Evolutionary conservation across 2,797 vertebrate species (phyloP).

Genomic region (Jordanella pulchra): DNA sequence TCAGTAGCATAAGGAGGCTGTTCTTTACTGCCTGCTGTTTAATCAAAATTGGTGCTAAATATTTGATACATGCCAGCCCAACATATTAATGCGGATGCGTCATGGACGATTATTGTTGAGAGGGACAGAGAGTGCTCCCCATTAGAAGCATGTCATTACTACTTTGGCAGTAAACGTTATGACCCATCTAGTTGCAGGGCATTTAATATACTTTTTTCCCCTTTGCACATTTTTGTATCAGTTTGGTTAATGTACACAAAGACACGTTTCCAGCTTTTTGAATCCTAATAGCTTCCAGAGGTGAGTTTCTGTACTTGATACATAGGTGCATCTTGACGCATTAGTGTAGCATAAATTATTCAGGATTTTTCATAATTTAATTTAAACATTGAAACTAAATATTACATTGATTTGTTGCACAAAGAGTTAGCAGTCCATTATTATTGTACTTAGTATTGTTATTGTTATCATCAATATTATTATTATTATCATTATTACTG

Average conservation of each 20-base stretch:
- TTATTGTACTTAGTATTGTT: too few species aligned
- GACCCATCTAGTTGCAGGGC: slow-evolving; percentile 5
- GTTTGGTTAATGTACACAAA: not conserved
- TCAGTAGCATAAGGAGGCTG: slow-evolving; percentile 75
- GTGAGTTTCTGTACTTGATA: not conserved
- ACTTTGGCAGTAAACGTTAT: slow-evolving; percentile 19
- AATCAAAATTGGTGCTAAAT: slow-evolving; percentile 79
- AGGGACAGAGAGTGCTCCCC: slow-evolving; percentile 18
- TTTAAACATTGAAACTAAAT: not conserved
- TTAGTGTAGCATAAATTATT: not conserved
- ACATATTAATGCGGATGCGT: slow-evolving; percentile 62
- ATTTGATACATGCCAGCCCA: slow-evolving; percentile 72
- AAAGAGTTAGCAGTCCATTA: not conserved
- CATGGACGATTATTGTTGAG: slow-evolving; percentile 39
- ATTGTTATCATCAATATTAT: too few species aligned
- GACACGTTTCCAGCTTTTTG: not conserved
- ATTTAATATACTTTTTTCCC: not conserved
- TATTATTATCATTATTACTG: not conserved
- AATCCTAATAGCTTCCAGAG: not conserved
- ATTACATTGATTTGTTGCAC: not conserved
- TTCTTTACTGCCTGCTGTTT: slow-evolving; percentile 72
- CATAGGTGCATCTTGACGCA: not conserved
- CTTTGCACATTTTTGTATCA: not conserved
- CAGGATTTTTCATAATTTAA: not conserved
- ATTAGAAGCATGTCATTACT: slow-evolving; percentile 38